Percentiles rank a stretch among this genome's conserved stretches.
Conservation (phyloP, 2,888 invertebrate species). For the Tipula lateralis region DNA sequence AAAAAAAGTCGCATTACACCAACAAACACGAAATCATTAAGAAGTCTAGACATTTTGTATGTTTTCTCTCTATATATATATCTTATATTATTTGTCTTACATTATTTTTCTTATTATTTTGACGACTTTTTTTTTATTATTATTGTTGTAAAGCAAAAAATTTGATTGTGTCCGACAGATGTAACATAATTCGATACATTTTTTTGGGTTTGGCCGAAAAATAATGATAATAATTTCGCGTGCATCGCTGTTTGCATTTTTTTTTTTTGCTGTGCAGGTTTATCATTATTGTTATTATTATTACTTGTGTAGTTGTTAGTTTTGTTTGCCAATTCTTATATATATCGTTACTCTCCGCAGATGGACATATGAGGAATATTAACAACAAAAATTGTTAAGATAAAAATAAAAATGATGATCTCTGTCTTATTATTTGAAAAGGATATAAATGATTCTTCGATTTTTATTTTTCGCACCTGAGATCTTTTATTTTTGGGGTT, state of each 20-base stretch:
- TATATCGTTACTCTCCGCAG: background rate
- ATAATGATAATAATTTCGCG: constrained; percentile 25
- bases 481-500: background rate
- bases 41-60: constrained; percentile 35
- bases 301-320: background rate
- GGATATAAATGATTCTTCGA: background rate
- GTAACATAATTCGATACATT: constrained; percentile 33
- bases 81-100: constrained; percentile 15
- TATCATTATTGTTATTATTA: background rate
- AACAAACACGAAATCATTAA: constrained; percentile 34
- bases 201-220: constrained; percentile 28
- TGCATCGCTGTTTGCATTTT: background rate
- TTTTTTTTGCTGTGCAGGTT: background rate
- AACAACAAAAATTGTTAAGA: background rate
- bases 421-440: background rate
- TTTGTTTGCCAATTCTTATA: background rate
- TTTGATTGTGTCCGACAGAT: constrained; percentile 34
- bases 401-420: background rate
- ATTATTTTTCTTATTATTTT: constrained; percentile 28
- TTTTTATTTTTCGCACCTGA: background rate
- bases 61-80: background rate
- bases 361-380: background rate
- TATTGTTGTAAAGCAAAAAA: constrained; percentile 12
- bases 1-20: background rate
- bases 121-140: constrained; percentile 26